phyloP scores from a whole-genome alignment of 2,797 vertebrate species.

The Anguilla anguilla region DNA sequence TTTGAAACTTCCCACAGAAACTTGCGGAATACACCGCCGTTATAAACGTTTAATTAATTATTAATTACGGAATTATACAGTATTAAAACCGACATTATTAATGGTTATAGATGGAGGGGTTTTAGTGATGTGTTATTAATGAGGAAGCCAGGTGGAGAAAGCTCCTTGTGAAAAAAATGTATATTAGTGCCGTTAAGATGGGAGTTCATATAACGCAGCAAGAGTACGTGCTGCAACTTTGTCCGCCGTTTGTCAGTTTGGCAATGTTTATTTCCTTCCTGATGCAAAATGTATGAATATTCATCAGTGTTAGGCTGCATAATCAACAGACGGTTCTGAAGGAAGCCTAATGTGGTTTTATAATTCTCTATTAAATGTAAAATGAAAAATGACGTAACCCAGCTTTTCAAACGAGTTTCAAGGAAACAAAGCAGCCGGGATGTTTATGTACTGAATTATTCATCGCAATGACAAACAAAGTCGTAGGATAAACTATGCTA shows the following conservation, averaged over 20 bases:
- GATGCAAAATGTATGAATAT: neutral
- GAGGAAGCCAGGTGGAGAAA: neutral
- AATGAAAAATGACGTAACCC: neutral
- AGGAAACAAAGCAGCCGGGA: neutral
- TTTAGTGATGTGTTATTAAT: neutral
- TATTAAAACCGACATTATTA: neutral
- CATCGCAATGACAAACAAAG: neutral
- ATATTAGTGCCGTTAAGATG: neutral
- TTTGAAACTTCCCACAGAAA: neutral
- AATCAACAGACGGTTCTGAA: neutral
- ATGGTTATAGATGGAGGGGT: neutral
- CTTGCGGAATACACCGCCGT: neutral
- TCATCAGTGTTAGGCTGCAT: neutral
- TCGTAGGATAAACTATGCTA: neutral
- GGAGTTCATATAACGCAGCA: neutral
- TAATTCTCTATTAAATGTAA: neutral
- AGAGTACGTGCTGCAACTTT: no score
- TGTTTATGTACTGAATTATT: neutral
- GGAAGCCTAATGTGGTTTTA: neutral
- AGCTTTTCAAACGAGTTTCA: neutral
- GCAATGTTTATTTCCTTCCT: neutral
- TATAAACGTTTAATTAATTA: neutral
- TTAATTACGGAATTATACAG: neutral
- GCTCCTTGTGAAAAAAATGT: neutral
- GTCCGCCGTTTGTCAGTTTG: neutral